Base-by-base conservation (phyloP, 2,113 vertebrate genomes). In the Bostrychus sinensis region DNA sequence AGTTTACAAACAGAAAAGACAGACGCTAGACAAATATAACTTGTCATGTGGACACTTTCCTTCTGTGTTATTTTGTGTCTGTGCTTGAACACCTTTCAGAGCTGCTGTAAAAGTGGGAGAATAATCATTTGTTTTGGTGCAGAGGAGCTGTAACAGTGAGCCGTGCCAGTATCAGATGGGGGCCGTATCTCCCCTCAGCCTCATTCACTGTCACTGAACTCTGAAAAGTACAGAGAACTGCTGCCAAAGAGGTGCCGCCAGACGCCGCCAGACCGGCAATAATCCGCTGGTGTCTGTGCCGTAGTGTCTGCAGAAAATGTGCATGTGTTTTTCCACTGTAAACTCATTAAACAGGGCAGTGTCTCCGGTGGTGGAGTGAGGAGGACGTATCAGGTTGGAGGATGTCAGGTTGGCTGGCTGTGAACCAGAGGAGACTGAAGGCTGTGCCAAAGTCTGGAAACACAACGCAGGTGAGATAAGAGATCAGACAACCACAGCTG, bases 151-250 rank as follows among this genome's bases (percentile, higher is more conserved):
- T 34, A 34, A 34, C 19, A 43, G 26, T 34, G 22, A 36, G 16
- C 14, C 2, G 13, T 25, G 28, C 62, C 51, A 43, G 8, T 26
- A 19, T n/a, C 41, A 46, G 19, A 56, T 19, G 20, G 16, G n/a
- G 4, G 28, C 41, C 54, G 17, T 9, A 4, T 34, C 12, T 45
- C 26, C 45, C 20, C 19, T 43, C 17, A 57, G n/a, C 34, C 26
- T 70, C 39, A 39, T 56, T 71, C 37, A 43, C 17, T 56, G 41
- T 56, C 34, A 25, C 34, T 50, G 42, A 61, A 60, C 30, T 68
- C 32, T 56, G 26, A 7, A 17, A 45, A 56, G 14, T 23, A 46
- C 57, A 46, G 22, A 36, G 17, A 10, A 26, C 55, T 45, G 61
- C 46, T 64, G 61, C 46, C 46, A 70, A 16, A 53, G 53, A 41